Evolutionary conservation across 64 coral and sea anemone species (phyloP), one percentile per base, ranked within the genome.

Genomic region (Acropora tenuis): DNA sequence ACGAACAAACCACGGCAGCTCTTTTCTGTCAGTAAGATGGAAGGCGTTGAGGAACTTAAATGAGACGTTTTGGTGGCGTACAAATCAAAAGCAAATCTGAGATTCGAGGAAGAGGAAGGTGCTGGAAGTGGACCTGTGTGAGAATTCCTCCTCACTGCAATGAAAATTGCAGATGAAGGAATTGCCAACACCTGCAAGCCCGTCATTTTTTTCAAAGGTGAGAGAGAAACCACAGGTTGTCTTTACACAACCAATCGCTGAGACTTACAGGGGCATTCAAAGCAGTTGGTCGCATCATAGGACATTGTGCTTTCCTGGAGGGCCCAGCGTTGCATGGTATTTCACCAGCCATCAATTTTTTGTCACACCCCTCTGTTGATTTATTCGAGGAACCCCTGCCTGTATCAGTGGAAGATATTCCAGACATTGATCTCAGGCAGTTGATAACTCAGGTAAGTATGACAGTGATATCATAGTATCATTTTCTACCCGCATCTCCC

Each of bases 281-380:
- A 42, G 90, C 90, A 6, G 43, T 91, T 60, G 90, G 90, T 17
- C 18, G 80, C 6, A 91, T 91, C 2, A 84, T 91, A 74, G 90
- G 90, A 1, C 77, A 90, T 73, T 90, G 11, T n/a, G 42, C 63
- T 20, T n/a, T 90, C 8, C 88, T 81, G 41, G 30, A 74, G 16
- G 88, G 89, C 55, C 48, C 19, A n/a, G 65, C 69, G 0, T 48
- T 84, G 13, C 81, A 84, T 85, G 79, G 90, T 13, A 50, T 91
- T 19, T 91, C 90, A 3, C 79, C 79, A 7, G 80, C 90, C n/a
- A 42, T 91, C 1, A 69, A 75, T 48, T 84, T 76, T 47, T 84
- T 69, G 41, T n/a, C 69, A 43, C 42, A 47, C 12, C 69, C 76
- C 12, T 49, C 20, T 16, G 41, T 77, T 17, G 88, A 90, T 75